Conservation (phyloP, 2,113 vertebrate species). For the Neogale vison region DNA sequence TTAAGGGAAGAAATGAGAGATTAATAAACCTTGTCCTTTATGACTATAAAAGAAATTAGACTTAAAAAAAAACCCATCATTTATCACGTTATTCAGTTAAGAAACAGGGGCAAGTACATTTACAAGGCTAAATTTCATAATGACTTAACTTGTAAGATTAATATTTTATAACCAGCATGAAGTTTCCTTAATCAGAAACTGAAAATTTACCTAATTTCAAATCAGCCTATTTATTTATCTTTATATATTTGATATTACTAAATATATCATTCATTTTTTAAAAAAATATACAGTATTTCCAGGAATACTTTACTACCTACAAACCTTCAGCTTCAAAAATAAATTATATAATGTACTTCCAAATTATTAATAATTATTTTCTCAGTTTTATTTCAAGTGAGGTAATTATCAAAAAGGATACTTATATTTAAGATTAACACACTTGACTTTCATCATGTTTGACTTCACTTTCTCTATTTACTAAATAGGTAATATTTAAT, state of each 20-base stretch:
- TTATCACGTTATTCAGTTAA: background rate
- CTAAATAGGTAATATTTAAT: conserved; percentile 38
- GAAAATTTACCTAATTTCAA: conserved; percentile 44
- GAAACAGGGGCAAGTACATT: background rate
- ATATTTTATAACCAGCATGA: background rate
- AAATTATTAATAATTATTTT: conserved; percentile 16
- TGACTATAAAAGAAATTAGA: background rate
- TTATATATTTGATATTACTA: background rate
- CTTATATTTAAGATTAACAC: background rate
- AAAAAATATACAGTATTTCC: background rate
- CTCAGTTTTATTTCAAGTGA: conserved; percentile 39
- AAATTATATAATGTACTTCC: background rate
- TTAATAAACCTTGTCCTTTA: background rate
- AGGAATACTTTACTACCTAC: background rate
- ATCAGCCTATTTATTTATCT: background rate
- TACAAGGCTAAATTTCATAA: background rate
- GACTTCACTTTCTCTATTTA: background rate
- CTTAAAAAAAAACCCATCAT: background rate
- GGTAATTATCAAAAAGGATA: background rate
- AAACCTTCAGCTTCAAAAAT: background rate
- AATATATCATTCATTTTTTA: background rate
- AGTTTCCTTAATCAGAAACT: conserved; percentile 18
- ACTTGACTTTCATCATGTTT: background rate
- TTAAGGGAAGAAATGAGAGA: background rate
- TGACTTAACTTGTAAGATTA: background rate